Conservation (phyloP, 2,113 vertebrate species). For the Mesembrinibis cayennensis region DNA sequence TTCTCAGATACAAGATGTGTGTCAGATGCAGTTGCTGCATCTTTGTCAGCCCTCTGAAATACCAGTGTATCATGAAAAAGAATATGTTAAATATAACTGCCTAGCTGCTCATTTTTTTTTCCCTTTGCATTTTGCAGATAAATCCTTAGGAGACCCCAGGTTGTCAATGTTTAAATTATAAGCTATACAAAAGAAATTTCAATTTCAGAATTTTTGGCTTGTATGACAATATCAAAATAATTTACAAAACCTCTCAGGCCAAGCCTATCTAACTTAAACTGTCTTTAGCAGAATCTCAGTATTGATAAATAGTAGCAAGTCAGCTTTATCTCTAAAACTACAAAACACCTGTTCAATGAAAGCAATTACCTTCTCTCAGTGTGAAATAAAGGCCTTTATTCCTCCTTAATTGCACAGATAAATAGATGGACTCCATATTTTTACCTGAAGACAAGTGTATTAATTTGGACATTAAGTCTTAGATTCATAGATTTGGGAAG, state of each 20-base stretch:
- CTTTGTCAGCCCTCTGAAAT: not conserved
- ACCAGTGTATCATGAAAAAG: not conserved
- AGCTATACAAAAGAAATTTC: not conserved
- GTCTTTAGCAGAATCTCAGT: not conserved
- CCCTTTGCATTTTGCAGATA: not conserved
- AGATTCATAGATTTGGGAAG: not conserved
- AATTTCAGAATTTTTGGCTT: not conserved
- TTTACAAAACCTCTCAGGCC: not conserved
- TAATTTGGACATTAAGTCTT: not conserved
- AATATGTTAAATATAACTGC: not conserved
- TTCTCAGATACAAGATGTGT: not conserved
- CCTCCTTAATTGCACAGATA: not conserved
- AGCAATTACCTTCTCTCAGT: not conserved
- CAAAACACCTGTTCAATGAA: not conserved
- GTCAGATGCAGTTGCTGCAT: not conserved
- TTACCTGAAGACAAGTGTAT: not conserved
- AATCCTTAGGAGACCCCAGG: not conserved
- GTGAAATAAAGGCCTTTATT: not conserved
- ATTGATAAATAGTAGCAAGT: not conserved
- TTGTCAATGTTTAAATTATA: not conserved
- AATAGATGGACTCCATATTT: not conserved
- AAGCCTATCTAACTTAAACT: not conserved
- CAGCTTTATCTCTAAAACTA: not conserved
- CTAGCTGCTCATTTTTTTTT: not conserved
- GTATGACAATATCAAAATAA: not conserved